Conservation (phyloP, 2,113 vertebrate species). For the Cariama cristata region DNA sequence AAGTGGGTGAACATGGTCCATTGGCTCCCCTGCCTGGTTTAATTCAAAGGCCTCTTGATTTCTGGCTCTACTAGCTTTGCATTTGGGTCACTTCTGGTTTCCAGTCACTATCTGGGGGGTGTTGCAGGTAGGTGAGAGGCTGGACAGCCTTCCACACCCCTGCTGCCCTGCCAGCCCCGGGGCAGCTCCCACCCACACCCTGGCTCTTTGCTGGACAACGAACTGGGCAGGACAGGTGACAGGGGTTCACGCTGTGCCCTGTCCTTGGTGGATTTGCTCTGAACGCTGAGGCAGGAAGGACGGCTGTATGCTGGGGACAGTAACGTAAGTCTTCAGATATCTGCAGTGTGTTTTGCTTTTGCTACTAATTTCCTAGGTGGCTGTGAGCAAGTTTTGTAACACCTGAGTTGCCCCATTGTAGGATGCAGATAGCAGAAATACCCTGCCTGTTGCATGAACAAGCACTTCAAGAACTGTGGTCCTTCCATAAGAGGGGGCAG, state of each 20-base stretch:
- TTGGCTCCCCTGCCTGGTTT: not conserved
- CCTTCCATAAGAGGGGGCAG: not conserved
- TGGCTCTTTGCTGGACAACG: not conserved
- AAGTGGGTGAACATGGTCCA: not conserved
- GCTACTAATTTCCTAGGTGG: accelerated
- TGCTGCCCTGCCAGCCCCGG: not conserved
- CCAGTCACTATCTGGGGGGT: not conserved
- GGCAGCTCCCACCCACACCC: not conserved
- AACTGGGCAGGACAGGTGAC: not conserved
- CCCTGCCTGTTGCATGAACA: not conserved
- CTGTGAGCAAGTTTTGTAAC: not conserved
- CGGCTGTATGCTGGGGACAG: not conserved
- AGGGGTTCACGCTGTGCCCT: accelerated
- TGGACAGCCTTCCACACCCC: not conserved
- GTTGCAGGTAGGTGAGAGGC: not conserved
- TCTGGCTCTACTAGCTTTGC: not conserved
- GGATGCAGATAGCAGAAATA: not conserved
- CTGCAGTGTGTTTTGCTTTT: not conserved
- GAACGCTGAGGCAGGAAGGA: not conserved
- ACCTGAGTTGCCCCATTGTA: accelerated
- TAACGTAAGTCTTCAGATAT: not conserved
- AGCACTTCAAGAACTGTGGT: not conserved
- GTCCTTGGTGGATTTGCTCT: not conserved
- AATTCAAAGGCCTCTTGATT: not conserved
- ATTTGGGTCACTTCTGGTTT: not conserved